phyloP scores from a whole-genome alignment of 2,113 vertebrate genomes.

The Heterotis niloticus region DNA sequence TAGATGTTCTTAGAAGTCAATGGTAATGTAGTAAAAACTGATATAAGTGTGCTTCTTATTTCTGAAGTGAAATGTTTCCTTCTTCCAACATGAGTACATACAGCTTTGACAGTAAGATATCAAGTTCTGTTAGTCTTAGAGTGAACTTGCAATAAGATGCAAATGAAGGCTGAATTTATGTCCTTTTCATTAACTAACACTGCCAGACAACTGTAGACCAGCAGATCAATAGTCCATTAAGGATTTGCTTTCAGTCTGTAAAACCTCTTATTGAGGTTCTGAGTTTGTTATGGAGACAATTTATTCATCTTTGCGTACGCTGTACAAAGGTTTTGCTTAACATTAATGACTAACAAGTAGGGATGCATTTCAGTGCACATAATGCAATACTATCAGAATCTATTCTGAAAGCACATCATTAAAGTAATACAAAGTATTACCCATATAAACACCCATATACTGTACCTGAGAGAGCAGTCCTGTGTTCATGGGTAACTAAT shows the following conservation, averaged over 20 bases:
- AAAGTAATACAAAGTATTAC: neutral
- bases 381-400: neutral
- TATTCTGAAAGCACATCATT: neutral
- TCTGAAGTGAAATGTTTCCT: constrained; percentile 36
- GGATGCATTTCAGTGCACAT: neutral
- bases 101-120: constrained; percentile 16
- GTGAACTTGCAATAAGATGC: constrained; percentile 34
- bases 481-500: too few relatives aligned
- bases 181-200: constrained; percentile 67
- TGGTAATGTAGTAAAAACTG: constrained; percentile 64
- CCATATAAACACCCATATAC: neutral
- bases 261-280: constrained; percentile 66
- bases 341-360: neutral
- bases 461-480: neutral
- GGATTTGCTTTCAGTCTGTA: constrained; percentile 41
- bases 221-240: constrained; percentile 69
- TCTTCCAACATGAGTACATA: constrained; percentile 10
- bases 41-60: constrained; percentile 53
- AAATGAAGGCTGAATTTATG: constrained; percentile 60
- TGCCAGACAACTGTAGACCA: constrained; percentile 52
- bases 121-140: constrained; percentile 25
- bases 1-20: constrained; percentile 55
- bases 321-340: constrained; percentile 4
- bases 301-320: constrained; percentile 25
- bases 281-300: constrained; percentile 37